Base-by-base conservation (phyloP, 2,113 vertebrate species). In the Oostethus manadensis region DNA sequence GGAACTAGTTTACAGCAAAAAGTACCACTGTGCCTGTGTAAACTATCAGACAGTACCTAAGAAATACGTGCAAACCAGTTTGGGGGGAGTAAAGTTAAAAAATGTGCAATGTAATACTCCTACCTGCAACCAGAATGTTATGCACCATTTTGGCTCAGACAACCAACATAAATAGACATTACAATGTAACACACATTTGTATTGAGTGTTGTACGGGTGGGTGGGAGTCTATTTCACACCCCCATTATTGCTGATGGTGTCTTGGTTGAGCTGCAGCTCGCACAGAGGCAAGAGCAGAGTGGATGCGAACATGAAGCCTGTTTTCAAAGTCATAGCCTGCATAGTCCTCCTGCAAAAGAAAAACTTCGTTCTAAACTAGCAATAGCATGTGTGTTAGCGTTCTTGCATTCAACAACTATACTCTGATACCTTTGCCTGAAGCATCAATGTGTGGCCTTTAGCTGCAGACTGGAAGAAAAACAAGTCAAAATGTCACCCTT, bases 261-360 rank as follows among this genome's bases (percentile, higher is more conserved):
- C 91, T 95, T 57, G 93, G 91, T 21, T 91, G 91, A 56, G 90
- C 90, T 53, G 91, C 79, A 54, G 94, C 90, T 68, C 66, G 88
- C 45, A 91, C 69, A 11, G 93, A 94, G 33, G 93, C 93, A 63
- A 96, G 86, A n/a, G 95, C 95, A 42, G 95, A 94, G 0, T 97
- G 95, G 62, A 97, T 94, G 43, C 94, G 94, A 53, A 97, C 94
- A 10, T 96, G 95, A 83, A 97, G 83, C 80, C 94, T 90, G 91
- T 97, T 98, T 81, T 97, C 95, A 86, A 98, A 97, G 83, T 98
- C 94, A 61, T 97, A 98, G 76, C 94, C 95, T 8, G 84, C 87
- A 26, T 91, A 97, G 50, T 94, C 93, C 84, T 98, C 95, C 95
- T 98, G 84, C 56, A 46, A 45, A 58, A 26, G 8, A 58, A 8